A percentile compares a stretch with the other conserved stretches of the same genome.
Evolutionary conservation across 2,113 vertebrate species (phyloP).

Genomic region (Enhydra lutris): DNA sequence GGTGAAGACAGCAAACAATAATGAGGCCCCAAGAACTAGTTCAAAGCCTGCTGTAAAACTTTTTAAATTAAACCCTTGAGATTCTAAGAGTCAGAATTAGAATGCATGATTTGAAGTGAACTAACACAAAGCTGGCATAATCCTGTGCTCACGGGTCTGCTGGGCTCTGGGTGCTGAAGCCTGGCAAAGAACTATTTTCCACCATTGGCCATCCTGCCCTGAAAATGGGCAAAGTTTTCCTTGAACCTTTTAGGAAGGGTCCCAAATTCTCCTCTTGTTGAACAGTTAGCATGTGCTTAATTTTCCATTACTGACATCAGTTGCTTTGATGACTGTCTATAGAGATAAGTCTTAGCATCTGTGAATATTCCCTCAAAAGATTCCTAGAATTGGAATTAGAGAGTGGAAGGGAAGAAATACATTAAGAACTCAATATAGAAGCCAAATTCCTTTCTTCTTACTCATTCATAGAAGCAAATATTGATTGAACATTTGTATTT

Average conservation of each 20-base stretch:
- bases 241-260: not conserved
- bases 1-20: not conserved
- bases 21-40: constrained; percentile 4
- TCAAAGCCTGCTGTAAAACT: constrained; percentile 50
- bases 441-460: not conserved
- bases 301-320: not conserved
- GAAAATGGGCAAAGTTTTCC: not conserved
- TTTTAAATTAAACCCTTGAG: constrained; percentile 65
- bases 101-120: not conserved
- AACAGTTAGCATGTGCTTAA: not conserved
- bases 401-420: not conserved
- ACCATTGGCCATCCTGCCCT: not conserved
- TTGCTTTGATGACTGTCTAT: not conserved
- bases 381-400: not conserved
- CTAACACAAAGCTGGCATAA: not conserved
- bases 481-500: not conserved
- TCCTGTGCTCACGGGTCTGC: not conserved
- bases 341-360: not conserved
- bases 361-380: not conserved
- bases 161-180: not conserved
- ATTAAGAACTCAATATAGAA: not conserved
- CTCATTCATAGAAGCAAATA: not conserved
- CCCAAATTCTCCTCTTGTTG: not conserved
- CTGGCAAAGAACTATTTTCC: not conserved
- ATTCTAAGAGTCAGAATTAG: constrained; percentile 41